Base-by-base conservation (phyloP, 2,888 invertebrate genomes). In the Agrotis exclamationis region DNA sequence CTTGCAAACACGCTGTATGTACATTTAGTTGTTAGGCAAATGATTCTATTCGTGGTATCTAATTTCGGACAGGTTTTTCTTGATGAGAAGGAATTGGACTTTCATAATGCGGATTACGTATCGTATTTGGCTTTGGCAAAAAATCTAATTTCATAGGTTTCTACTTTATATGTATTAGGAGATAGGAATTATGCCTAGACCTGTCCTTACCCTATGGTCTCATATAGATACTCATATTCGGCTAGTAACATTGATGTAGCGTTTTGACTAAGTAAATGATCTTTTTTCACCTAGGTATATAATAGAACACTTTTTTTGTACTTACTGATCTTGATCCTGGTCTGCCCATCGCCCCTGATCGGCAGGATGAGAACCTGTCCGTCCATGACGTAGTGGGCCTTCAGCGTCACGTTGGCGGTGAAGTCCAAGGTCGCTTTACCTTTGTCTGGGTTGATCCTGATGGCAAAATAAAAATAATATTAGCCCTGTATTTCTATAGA, bases 261-360 rank as follows among this genome's bases (percentile, higher is more conserved):
- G 6, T 28, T 28, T 5, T 28, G 28, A 28, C 28, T 28, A 28
- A 5, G 3, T 28, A 28, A 5, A 5, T 28, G 0, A 5, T 28
- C 5, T 28, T 28, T n/a, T n/a, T n/a, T n/a, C n/a, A n/a, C n/a
- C n/a, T 6, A 33, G 33, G 7, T 7, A 28, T 4, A 33, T 33
- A 33, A 33, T 33, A 33, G 33, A 33, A 7, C 33, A n/a, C n/a
- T n/a, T n/a, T n/a, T n/a, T n/a, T n/a, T n/a, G n/a, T n/a, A n/a
- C 96, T 96, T 84, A 97, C 97, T 96, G 59, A 96, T 95, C 79
- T 94, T 95, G 65, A 96, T 96, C 85, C 92, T 96, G 59, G 96
- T 92, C 45, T 94, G 93, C 24, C 97, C 97, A 54, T 93, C 92
- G n/a, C 97, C 96, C 68, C 88, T 88, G 85, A 97, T 96, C 48